phyloP scores from a whole-genome alignment of 2,888 invertebrate genomes.

The Euspilapteryx auroguttella region DNA sequence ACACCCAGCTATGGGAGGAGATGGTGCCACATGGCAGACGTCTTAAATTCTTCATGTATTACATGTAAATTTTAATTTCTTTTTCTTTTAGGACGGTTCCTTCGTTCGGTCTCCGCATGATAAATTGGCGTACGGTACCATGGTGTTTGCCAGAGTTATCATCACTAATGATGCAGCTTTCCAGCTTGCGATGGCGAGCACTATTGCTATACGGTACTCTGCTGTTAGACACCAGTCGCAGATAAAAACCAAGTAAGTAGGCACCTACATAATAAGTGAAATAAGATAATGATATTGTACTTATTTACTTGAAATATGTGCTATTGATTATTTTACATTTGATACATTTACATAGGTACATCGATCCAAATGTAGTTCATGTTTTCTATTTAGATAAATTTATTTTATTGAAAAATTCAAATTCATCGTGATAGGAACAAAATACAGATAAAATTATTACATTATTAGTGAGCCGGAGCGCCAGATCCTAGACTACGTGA shows the following conservation, averaged over 20 bases:
- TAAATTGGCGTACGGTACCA: conserved; percentile 85
- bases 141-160: conserved; percentile 90
- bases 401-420: no score
- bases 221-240: conserved; percentile 88
- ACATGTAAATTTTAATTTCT: neutral
- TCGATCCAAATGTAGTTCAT: no score
- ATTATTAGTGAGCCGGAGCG: conserved; percentile 69
- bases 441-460: no score
- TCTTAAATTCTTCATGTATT: no score
- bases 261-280: no score
- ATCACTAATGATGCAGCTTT: conserved; percentile 76
- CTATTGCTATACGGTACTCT: conserved; percentile 88
- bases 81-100: conserved; percentile 71
- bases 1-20: neutral
- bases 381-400: no score
- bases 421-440: no score
- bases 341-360: no score
- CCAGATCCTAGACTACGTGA: conserved; percentile 89
- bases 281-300: neutral
- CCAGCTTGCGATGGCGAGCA: conserved; percentile 77
- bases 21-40: no score
- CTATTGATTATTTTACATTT: no score
- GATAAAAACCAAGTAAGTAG: conserved; percentile 69
- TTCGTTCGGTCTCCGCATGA: conserved; percentile 79
- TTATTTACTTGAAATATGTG: no score